phyloP scores from a whole-genome alignment of 2,888 invertebrate genomes.

The Pelosia muscerda region DNA sequence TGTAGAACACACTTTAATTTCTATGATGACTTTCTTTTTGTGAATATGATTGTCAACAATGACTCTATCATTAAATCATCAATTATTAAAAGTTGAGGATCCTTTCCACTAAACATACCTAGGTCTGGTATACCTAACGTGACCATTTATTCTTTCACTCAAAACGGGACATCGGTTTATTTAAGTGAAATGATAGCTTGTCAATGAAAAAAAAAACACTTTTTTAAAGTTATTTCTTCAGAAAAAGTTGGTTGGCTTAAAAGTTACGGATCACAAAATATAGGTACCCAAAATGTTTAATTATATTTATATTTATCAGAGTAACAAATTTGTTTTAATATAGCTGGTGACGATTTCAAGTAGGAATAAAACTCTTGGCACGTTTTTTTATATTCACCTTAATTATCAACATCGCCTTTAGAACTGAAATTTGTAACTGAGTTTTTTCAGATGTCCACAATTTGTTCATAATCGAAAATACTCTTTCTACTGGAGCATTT shows the following conservation, averaged over 20 bases:
- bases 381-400: conserved; percentile 41
- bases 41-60: too few species aligned
- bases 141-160: neutral
- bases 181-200: neutral
- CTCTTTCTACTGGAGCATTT: conserved; percentile 43
- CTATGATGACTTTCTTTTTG: too few species aligned
- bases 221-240: neutral
- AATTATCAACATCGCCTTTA: conserved; percentile 48
- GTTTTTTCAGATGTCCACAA: conserved; percentile 34
- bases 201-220: neutral
- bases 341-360: conserved; percentile 18
- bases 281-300: neutral
- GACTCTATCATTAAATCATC: too few species aligned
- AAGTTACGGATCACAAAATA: too few species aligned
- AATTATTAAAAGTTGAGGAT: too few species aligned
- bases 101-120: too few species aligned
- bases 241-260: neutral
- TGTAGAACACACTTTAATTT: too few species aligned
- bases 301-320: conserved; percentile 20
- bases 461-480: conserved; percentile 43
- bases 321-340: conserved; percentile 29
- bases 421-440: conserved; percentile 35
- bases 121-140: neutral
- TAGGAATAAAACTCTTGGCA: conserved; percentile 41
- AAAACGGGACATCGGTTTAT: conserved; percentile 1